phyloP scores from a whole-genome alignment of 1,140 invertebrate species.

The Drosophila repletoides region DNA sequence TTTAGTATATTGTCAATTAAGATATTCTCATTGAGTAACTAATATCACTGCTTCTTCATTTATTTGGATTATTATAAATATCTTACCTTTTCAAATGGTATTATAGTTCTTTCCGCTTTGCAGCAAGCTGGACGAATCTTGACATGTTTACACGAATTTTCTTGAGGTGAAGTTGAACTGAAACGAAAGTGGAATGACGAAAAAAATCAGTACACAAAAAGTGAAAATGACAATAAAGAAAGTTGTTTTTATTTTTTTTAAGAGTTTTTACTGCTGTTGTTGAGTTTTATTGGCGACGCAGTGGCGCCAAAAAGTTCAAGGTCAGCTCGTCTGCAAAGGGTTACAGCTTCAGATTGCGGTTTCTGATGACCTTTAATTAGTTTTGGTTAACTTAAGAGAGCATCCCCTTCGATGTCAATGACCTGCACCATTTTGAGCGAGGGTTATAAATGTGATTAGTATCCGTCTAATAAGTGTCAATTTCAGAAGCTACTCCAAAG shows the following conservation, averaged over 20 bases:
- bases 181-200: conserved; percentile 4
- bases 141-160: too few relatives aligned
- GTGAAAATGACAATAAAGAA: conserved; percentile 68
- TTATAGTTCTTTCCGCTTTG: too few relatives aligned
- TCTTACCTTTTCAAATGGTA: too few relatives aligned
- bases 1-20: too few relatives aligned
- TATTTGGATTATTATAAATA: too few relatives aligned
- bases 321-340: conserved; percentile 34
- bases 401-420: neutral
- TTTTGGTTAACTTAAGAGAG: too few relatives aligned
- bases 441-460: conserved; percentile 44
- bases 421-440: neutral
- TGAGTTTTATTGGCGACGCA: conserved; percentile 48
- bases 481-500: conserved; percentile 19
- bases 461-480: conserved; percentile 62
- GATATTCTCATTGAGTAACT: too few relatives aligned
- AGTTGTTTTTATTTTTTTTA: conserved; percentile 33
- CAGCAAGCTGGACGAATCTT: too few relatives aligned
- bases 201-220: conserved; percentile 51
- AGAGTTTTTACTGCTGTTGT: conserved; percentile 4
- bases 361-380: conserved; percentile 9
- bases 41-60: too few relatives aligned
- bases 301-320: conserved; percentile 66
- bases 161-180: conserved; percentile 59
- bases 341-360: conserved; percentile 4